These are phyloP conservation scores for Yponomeuta sedellus DNA, from an alignment of 2,888 invertebrate genomes.

Conservation along the genomic window DNA sequence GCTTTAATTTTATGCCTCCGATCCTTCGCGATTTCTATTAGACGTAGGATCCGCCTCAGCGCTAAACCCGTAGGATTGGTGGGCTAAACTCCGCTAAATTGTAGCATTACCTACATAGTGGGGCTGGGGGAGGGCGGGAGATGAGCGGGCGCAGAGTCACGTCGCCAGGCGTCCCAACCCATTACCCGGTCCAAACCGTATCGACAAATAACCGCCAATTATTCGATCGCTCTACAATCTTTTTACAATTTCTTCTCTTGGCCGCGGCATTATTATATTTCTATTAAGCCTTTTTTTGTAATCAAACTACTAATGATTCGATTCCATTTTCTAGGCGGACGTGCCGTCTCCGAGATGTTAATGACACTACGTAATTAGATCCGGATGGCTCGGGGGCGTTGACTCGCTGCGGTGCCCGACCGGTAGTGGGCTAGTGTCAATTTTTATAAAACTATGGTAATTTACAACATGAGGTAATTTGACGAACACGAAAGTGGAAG, in stretches of 20 bases:
- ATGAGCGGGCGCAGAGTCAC: constrained; percentile 52
- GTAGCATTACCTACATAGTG: constrained; percentile 36
- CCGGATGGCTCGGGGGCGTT: constrained; percentile 72
- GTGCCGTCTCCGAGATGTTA: constrained; percentile 72
- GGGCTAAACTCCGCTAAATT: constrained; percentile 54
- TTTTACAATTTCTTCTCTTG: constrained; percentile 75
- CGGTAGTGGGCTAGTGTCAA: constrained; percentile 68
- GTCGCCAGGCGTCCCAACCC: constrained; percentile 56
- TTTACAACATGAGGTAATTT: constrained; percentile 48
- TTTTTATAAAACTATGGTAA: constrained; percentile 71
- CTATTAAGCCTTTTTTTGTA: constrained; percentile 76
- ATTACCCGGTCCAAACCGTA: constrained; percentile 75
- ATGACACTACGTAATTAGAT: constrained; percentile 75
- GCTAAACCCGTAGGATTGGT: constrained; percentile 28
- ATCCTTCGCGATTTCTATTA: constrained; percentile 10
- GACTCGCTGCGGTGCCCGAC: constrained; percentile 64
- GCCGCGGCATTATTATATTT: constrained; percentile 72
- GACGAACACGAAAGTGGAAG: constrained; percentile 33
- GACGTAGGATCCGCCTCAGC: constrained; percentile 11
- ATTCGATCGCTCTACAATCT: constrained; percentile 76
- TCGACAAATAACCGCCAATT: constrained; percentile 76
- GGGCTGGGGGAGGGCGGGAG: constrained; percentile 28
- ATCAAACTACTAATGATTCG: constrained; percentile 77
- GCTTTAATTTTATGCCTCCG: constrained; percentile 4
- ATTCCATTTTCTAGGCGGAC: constrained; percentile 76